phyloP scores from a whole-genome alignment of 2,113 vertebrate species.

The Melospiza melodia region DNA sequence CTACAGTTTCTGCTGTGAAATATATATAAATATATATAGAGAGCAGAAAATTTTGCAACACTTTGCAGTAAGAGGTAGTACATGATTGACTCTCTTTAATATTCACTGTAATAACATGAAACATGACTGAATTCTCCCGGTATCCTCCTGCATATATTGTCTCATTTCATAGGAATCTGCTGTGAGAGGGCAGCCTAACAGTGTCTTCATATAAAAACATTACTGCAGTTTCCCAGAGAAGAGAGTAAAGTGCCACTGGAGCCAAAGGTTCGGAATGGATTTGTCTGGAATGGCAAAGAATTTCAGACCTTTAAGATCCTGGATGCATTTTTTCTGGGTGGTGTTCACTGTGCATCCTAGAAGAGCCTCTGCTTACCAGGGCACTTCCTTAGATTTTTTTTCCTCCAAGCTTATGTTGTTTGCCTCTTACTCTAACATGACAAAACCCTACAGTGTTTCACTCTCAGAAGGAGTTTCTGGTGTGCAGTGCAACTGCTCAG shows the following conservation, averaged over 20 bases:
- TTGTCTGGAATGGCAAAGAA: neutral
- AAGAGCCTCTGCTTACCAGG: neutral
- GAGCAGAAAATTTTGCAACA: neutral
- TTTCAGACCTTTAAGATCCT: neutral
- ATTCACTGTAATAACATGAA: slow-evolving; percentile 47
- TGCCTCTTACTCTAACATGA: neutral
- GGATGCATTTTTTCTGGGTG: neutral
- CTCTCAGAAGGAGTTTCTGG: neutral
- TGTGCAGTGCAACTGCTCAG: neutral
- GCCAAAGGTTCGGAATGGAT: neutral
- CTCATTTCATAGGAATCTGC: neutral
- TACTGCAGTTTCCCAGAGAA: neutral
- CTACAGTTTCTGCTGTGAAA: slow-evolving; percentile 27
- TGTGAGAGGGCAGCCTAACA: neutral
- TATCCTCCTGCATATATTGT: neutral
- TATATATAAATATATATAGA: neutral
- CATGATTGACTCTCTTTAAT: slow-evolving; percentile 63
- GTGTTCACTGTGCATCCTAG: neutral
- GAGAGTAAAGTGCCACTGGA: neutral
- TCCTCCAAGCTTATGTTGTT: neutral
- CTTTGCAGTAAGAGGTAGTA: slow-evolving; percentile 14
- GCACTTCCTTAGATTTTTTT: neutral
- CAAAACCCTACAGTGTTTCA: neutral
- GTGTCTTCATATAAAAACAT: neutral
- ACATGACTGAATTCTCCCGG: neutral